Conservation (phyloP, 1,140 invertebrate genomes). For the Hyles euphorbiae region DNA sequence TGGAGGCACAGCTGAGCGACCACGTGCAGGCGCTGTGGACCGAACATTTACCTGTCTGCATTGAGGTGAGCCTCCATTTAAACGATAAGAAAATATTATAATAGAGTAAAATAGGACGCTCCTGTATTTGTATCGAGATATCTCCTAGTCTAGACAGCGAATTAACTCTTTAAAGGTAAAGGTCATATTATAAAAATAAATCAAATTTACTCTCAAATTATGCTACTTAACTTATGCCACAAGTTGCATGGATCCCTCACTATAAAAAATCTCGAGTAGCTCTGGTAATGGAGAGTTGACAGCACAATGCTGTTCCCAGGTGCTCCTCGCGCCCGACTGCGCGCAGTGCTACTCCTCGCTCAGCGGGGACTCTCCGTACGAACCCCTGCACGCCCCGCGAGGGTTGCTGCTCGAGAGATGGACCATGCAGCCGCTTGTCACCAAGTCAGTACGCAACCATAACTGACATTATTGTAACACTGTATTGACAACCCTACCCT, state of each 20-base stretch:
- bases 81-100: not conserved
- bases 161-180: no score
- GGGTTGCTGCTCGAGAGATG: conserved; percentile 63
- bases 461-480: no score
- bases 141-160: no score
- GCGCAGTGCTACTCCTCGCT: conserved; percentile 46
- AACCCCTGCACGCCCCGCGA: conserved; percentile 40
- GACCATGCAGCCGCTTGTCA: conserved; percentile 59
- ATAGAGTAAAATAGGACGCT: not conserved
- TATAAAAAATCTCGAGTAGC: no score
- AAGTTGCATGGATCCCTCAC: no score
- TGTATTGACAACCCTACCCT: no score
- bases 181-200: no score
- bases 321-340: conserved; percentile 63
- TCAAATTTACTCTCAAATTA: no score
- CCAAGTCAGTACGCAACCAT: conserved; percentile 42
- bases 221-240: no score
- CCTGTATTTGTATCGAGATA: no score
- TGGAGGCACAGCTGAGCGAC: conserved; percentile 49
- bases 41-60: conserved; percentile 67
- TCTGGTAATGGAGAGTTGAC: not conserved
- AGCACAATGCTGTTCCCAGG: conserved; percentile 31
- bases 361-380: conserved; percentile 36
- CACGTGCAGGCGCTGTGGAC: conserved; percentile 65
- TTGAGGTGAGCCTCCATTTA: conserved; percentile 42